Evolutionary conservation across 1,140 invertebrate species (phyloP).

Genomic region (Meloidogyne chitwoodi): DNA sequence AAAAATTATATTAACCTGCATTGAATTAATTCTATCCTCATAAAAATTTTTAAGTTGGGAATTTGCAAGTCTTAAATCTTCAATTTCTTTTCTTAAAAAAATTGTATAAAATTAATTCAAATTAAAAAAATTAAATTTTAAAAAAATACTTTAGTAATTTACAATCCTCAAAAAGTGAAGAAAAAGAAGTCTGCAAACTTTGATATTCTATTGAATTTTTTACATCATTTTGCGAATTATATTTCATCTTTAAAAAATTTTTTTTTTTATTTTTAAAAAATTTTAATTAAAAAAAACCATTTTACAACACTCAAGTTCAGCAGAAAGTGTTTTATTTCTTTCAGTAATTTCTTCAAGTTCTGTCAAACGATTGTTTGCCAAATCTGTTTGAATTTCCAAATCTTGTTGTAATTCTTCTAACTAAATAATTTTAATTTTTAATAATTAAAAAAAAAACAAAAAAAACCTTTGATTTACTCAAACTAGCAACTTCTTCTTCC

Average conservation of each 20-base stretch:
- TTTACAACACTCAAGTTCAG: slow-evolving; percentile 34
- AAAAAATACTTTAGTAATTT: slow-evolving; percentile 21
- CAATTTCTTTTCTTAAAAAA: slow-evolving; percentile 34
- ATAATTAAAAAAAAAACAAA: background rate
- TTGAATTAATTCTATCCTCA: slow-evolving; percentile 26
- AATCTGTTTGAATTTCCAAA: slow-evolving; percentile 36
- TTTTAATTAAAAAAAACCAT: no score
- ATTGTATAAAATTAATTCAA: background rate
- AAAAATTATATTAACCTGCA: slow-evolving; percentile 21
- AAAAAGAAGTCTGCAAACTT: slow-evolving; percentile 26
- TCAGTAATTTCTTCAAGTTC: slow-evolving; percentile 42
- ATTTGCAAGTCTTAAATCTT: slow-evolving; percentile 32
- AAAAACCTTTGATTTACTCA: slow-evolving; percentile 36
- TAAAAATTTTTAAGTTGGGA: slow-evolving; percentile 16
- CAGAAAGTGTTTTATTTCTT: slow-evolving; percentile 33
- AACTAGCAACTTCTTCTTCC: slow-evolving; percentile 25
- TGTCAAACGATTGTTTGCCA: slow-evolving; percentile 36
- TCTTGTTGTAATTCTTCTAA: slow-evolving; percentile 41
- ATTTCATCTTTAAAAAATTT: slow-evolving; percentile 38
- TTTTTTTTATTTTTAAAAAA: no score
- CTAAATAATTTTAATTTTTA: slow-evolving; percentile 2
- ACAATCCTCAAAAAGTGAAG: slow-evolving; percentile 35
- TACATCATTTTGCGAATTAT: slow-evolving; percentile 33
- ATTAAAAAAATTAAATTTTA: background rate
- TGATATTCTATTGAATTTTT: slow-evolving; percentile 32